A percentile compares a stretch with the other conserved stretches of the same genome.
These are phyloP conservation scores for Pseudopodoces humilis DNA, from an alignment of 2,113 vertebrate genomes.

Conservation along the genomic window DNA sequence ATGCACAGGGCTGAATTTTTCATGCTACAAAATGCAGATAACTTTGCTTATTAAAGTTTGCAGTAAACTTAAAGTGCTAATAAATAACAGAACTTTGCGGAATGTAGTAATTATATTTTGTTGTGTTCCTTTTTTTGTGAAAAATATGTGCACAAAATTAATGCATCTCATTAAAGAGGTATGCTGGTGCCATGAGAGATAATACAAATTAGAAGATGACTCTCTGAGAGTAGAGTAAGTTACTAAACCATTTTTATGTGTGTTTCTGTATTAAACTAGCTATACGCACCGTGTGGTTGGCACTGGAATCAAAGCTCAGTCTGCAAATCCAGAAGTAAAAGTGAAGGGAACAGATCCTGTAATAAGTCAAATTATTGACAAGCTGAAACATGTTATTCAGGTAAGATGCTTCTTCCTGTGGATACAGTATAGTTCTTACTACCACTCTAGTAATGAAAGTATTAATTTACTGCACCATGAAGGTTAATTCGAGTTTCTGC, in stretches of 20 bases:
- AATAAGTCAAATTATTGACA: constrained; percentile 90
- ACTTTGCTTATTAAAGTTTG: background rate
- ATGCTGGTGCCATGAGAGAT: background rate
- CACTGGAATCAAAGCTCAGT: constrained; percentile 86
- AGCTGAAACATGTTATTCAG: constrained; percentile 91
- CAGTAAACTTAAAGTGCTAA: background rate
- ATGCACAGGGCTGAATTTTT: background rate
- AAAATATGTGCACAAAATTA: background rate
- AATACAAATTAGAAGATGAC: background rate
- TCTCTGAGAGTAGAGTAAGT: background rate
- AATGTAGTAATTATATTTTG: background rate
- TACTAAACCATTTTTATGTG: background rate
- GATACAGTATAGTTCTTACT: background rate
- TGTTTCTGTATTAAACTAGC: constrained; percentile 69
- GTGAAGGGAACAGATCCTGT: constrained; percentile 84
- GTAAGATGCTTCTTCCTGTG: constrained; percentile 70
- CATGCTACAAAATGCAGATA: background rate
- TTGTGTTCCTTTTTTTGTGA: background rate
- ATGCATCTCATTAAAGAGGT: background rate
- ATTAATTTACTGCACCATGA: background rate
- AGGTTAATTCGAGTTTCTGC: background rate
- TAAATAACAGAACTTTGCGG: background rate
- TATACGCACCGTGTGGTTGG: constrained; percentile 85
- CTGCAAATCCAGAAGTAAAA: constrained; percentile 87
- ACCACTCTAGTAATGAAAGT: background rate